Base-by-base conservation (phyloP, 2,113 vertebrate genomes). In the Mionectes macconnelli region DNA sequence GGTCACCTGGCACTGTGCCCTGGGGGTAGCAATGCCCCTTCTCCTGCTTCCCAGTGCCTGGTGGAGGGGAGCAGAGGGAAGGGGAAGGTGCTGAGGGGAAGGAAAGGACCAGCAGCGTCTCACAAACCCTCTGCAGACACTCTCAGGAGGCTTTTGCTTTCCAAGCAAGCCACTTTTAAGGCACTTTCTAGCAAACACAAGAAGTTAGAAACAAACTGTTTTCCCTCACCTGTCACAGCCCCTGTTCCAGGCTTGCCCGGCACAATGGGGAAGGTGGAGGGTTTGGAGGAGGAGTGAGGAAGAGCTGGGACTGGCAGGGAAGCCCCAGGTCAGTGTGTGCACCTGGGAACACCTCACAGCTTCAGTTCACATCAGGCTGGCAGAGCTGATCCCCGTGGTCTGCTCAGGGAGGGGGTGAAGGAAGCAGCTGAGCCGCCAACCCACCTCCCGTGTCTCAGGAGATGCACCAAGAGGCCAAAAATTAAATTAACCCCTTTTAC, bases 351-450 rank as follows among this genome's bases (percentile, higher is more conserved):
- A 12, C 33, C 69, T 52, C 52, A 3, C 0, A 3, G 50, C 60
- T 8, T 4, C 6, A 8, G 15, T 0, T 31, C 64, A 4, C 52
- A 9, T 12, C 72, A 30, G 63, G 69, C 82, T 79, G 57, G 35
- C 70, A 68, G 20, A 55, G 45, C 82, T 24, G 57, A 19, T 42
- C 39, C 74, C 72, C 62, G 0, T 0, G 22, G 12, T 6, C 52
- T 52, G 79, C 67, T 18, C 6, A 0, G 9, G 78, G 27, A 10
- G 8, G n/a, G 17, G 0, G 10, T 13, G 33, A 59, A 42, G 0
- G 9, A 57, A 37, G 31, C 35, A 18, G 39, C 75, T 49, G 22
- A 5, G 35, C 82, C 23, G 39, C 33, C 47, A 40, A 5, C 70
- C 69, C 47, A 19, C n/a, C 64, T 66, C 62, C 56, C 64, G 18